phyloP scores from a whole-genome alignment of 2,797 vertebrate species.

The Odontamblyopus lacepedii region DNA sequence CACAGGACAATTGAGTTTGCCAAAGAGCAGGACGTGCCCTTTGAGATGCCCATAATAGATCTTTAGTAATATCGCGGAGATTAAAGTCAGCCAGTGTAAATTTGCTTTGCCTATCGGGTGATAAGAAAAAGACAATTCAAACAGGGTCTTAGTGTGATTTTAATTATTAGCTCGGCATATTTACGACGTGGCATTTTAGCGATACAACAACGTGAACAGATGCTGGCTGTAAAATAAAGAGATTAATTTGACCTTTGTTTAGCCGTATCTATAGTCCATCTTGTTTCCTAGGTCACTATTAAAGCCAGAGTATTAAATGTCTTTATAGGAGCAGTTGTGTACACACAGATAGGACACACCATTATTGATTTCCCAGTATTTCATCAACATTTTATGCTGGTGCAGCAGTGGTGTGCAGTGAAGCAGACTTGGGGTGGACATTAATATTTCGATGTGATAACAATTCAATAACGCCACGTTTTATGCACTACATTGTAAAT shows the following conservation, averaged over 20 bases:
- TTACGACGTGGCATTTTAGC: background rate
- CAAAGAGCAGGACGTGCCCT: slow-evolving; percentile 5
- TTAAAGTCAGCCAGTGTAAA: background rate
- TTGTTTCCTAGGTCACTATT: background rate
- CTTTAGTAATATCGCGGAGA: background rate
- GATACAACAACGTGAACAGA: background rate
- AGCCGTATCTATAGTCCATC: background rate
- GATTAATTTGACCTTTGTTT: background rate
- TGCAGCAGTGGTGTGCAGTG: background rate
- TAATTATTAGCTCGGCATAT: slow-evolving; percentile 3
- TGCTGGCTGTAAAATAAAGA: background rate
- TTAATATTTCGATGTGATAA: too few relatives aligned
- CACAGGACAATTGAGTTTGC: background rate
- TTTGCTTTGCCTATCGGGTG: slow-evolving; percentile 5
- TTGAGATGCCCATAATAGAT: slow-evolving; percentile 2
- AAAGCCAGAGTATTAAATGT: background rate
- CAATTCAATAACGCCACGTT: too few relatives aligned
- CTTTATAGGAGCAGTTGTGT: background rate
- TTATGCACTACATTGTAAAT: too few relatives aligned
- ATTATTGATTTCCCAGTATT: background rate
- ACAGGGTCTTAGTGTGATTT: background rate
- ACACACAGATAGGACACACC: background rate
- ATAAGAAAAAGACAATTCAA: background rate
- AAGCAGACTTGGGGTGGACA: too few relatives aligned
- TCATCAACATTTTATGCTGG: background rate